These are phyloP conservation scores for Megaustenia siamemsis DNA, from an alignment of 2,888 invertebrate genomes.

Conservation along the genomic window DNA sequence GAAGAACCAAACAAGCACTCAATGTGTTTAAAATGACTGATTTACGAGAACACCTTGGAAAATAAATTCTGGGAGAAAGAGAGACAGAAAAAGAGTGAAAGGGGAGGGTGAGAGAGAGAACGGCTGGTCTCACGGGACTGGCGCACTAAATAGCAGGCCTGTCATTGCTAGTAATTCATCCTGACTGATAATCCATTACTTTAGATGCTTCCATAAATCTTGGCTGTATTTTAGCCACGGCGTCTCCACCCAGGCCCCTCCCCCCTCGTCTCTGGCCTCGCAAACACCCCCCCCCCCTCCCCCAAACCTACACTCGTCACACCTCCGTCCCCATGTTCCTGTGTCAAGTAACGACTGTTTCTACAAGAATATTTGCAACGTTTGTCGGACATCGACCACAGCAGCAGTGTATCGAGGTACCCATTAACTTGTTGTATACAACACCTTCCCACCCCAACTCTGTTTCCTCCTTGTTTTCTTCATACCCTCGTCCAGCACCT, in stretches of 20 bases:
- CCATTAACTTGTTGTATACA: background rate
- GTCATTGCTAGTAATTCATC: slow-evolving; percentile 62
- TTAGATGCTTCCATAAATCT: slow-evolving; percentile 60
- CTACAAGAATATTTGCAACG: background rate
- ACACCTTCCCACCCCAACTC: background rate
- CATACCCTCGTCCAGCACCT: slow-evolving; percentile 9
- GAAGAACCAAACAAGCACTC: slow-evolving; percentile 24
- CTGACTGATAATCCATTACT: slow-evolving; percentile 64
- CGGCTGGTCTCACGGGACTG: slow-evolving; percentile 59
- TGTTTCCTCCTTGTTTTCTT: background rate
- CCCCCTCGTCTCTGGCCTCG: background rate
- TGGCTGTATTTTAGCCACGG: slow-evolving; percentile 52
- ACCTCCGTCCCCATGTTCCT: background rate
- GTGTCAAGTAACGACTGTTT: background rate
- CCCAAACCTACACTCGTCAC: background rate
- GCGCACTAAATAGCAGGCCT: slow-evolving; percentile 60
- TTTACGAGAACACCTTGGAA: slow-evolving; percentile 60
- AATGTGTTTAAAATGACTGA: slow-evolving; percentile 53
- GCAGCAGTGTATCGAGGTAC: slow-evolving; percentile 5
- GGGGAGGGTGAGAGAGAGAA: slow-evolving; percentile 36
- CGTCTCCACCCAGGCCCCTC: slow-evolving; percentile 47
- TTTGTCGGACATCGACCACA: slow-evolving; percentile 1
- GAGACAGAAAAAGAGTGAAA: no score
- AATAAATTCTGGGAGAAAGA: slow-evolving; percentile 57
- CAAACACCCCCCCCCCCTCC: background rate